Evolutionary conservation across 2,113 vertebrate genomes (phyloP).

Genomic region (Corydoras maculifer): DNA sequence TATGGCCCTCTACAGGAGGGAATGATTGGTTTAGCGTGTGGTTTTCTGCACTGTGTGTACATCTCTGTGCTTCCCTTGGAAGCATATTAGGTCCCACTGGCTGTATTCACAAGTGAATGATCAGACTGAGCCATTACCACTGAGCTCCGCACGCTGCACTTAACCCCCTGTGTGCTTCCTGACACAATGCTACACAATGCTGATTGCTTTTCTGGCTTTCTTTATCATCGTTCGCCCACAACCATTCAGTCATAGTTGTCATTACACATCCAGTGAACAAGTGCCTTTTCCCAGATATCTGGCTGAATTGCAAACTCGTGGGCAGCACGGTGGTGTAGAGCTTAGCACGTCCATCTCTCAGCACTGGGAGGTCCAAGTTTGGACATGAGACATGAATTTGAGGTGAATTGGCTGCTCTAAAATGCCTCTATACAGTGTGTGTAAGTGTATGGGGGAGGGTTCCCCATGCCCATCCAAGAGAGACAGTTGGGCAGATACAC

Average conservation of each 20-base stretch:
- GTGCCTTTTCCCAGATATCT: conserved; percentile 1
- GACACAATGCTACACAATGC: conserved; percentile 13
- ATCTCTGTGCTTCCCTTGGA: conserved; percentile 8
- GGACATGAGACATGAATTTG: too few species aligned
- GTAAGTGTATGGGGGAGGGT: too few species aligned
- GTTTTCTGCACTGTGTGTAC: conserved; percentile 26
- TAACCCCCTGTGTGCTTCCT: conserved; percentile 28
- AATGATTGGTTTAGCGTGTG: conserved; percentile 30
- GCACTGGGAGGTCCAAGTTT: too few species aligned
- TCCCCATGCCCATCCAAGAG: too few species aligned
- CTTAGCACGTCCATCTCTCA: too few species aligned
- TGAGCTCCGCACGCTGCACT: conserved; percentile 26
- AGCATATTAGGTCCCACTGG: conserved; percentile 26
- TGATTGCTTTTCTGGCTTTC: conserved; percentile 7
- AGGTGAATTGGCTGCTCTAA: too few species aligned
- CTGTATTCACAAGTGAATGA: conserved; percentile 37
- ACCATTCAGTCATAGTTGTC: conserved; percentile 1
- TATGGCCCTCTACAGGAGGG: conserved; percentile 26
- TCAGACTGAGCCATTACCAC: conserved; percentile 34
- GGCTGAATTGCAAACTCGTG: background rate
- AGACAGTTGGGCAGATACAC: too few species aligned
- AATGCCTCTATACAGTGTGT: too few species aligned
- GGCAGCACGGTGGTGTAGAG: too few species aligned
- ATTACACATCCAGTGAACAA: conserved; percentile 3
- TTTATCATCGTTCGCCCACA: background rate